These are phyloP conservation scores for Bombycilla garrulus DNA, from an alignment of 2,113 vertebrate genomes.

Conservation along the genomic window DNA sequence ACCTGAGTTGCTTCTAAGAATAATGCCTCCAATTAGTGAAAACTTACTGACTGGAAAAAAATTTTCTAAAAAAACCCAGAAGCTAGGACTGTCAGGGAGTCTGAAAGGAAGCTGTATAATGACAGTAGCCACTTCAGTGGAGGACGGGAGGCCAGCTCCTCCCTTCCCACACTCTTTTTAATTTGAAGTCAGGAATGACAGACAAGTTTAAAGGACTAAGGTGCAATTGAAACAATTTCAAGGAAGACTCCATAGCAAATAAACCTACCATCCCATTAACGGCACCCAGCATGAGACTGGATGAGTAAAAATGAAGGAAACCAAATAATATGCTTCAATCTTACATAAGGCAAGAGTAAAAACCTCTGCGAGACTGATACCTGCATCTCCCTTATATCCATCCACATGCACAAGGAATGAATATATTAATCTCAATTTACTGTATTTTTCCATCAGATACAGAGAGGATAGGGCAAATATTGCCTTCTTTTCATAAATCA, in stretches of 20 bases:
- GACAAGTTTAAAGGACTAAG: neutral
- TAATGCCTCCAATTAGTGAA: neutral
- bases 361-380: neutral
- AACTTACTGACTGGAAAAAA: neutral
- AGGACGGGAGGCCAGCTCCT: neutral
- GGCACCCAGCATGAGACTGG: neutral
- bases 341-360: neutral
- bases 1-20: neutral
- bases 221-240: neutral
- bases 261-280: neutral
- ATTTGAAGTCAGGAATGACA: neutral
- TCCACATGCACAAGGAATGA: neutral
- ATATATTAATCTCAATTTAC: neutral
- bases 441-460: neutral
- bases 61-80: neutral
- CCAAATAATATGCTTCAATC: neutral
- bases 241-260: neutral
- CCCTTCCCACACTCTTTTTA: neutral
- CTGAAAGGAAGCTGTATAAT: neutral
- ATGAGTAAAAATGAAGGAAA: neutral
- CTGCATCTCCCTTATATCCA: neutral
- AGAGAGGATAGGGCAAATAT: neutral
- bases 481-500: neutral
- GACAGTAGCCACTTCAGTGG: neutral
- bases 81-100: neutral